Base-by-base conservation (phyloP, 1,140 invertebrate genomes). In the Phocides pigmalion region DNA sequence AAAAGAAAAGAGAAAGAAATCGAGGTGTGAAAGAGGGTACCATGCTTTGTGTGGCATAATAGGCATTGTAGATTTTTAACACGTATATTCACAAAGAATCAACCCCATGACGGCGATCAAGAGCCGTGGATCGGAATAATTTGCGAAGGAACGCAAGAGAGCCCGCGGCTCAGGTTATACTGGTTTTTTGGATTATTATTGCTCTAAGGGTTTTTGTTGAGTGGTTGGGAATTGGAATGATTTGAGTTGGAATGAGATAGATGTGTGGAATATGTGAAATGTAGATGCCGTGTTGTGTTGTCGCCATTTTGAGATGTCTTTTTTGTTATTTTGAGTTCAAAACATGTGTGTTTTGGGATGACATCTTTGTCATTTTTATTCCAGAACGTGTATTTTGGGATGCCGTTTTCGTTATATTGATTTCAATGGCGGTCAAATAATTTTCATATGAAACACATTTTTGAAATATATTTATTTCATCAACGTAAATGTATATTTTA, bases 1-100 rank as follows among this genome's bases (percentile, higher is more conserved):
- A 39, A 44, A 20, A 44, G 41, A 8, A 44, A 17, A 19, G 41
- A 35, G 32, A 35, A 19, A 44, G 56, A 68, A 28, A 14, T 22
- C 37, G 71, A 73, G 71, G 71, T 70, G 71, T 73, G 62, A 69
- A 73, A 65, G 71, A 69, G 67, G 66, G 64, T 64, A 59, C 66
- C 41, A 39, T 53, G 15, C 65, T 73, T 73, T 73, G 67, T 73
- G 28, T 28, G 11, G 15, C 15, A 73, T 66, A 73, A 73, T 71
- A 69, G 63, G 67, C 53, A 70, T 70, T 73, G 64, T 73, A 39
- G 20, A 51, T 14, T 51, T 53, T 66, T 73, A 64, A 69, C 71
- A 73, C 71, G 71, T 62, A 39, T 46, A 20, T 47, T 46, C 4
- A 39, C 37, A 63, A 63, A 53, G 51, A 20, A 44, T 46, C 39